Base-by-base conservation (phyloP, 2,113 vertebrate genomes). In the Zapornia atra region DNA sequence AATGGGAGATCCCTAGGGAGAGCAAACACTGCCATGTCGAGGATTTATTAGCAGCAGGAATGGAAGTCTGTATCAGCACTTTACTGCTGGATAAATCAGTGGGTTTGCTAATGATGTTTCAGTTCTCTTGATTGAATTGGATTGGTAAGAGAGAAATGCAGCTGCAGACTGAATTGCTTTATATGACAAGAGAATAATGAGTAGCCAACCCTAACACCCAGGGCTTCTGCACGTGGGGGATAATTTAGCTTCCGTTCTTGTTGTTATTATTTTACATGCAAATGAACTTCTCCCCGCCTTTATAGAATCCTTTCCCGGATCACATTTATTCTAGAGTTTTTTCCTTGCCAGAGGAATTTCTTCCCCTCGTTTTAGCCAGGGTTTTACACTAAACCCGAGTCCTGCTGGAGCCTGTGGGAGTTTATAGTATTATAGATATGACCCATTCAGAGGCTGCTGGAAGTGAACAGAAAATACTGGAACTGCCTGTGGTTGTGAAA, bases 101-200 rank as follows among this genome's bases (percentile, higher is more conserved):
- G 83, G 86, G 94, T 91, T 96, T 93, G 92, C 92, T 97, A 96
- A 94, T 85, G 90, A 92, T 92, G 90, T 97, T 97, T 96, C 72
- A 13, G 66, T 88, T 90, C 76, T 82, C 95, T 75, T 94, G 94
- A 94, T 82, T 95, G 96, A 97, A 96, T 90, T 94, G 94, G 93
- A 88, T 94, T 93, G 88, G 76, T 86, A 84, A 94, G 73, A 76
- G 36, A 95, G 93, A 97, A 95, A 95, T 78, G 83, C 96, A 97
- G 95, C 96, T 97, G 96, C 92, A 96, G 64, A 86, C 79, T 94
- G 92, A 97, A 94, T 89, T 94, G 94, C 86, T 92, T 95, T 91
- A 44, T 96, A 91, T 72, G 91, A 92, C 81, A 93, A 60, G 91
- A 92, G 77, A 96, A 93, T 91, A 96, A 95, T 84, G 80, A 92